Percentiles rank a stretch among this genome's conserved stretches.
phyloP scores from a whole-genome alignment of 2,888 invertebrate genomes.

The Isotomurus palustris region DNA sequence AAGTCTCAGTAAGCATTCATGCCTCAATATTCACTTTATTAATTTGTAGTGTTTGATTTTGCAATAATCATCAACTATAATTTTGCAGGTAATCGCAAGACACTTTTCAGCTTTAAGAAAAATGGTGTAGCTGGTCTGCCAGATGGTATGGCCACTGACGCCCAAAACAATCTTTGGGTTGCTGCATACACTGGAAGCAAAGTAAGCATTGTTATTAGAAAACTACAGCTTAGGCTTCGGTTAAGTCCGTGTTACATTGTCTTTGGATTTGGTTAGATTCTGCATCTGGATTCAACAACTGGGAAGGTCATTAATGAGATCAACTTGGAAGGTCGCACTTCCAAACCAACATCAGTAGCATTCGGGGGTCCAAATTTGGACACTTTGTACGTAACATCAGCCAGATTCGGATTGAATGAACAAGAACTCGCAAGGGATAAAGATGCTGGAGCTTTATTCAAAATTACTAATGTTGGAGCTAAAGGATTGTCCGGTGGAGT shows the following conservation, averaged over 20 bases:
- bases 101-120: conserved; percentile 57
- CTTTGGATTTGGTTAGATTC: conserved; percentile 53
- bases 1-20: conserved; percentile 3
- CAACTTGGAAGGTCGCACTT: conserved; percentile 54
- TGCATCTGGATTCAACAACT: conserved; percentile 58
- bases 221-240: too few relatives aligned
- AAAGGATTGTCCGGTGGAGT: background rate
- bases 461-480: conserved; percentile 5
- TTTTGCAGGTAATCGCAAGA: conserved; percentile 56
- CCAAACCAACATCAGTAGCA: conserved; percentile 62
- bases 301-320: conserved; percentile 58
- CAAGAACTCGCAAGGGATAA: conserved; percentile 4
- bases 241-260: too few relatives aligned
- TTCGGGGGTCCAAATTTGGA: conserved; percentile 64
- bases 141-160: conserved; percentile 75
- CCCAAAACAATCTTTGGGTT: conserved; percentile 69
- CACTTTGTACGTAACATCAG: conserved; percentile 61
- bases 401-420: conserved; percentile 4
- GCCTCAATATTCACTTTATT: too few relatives aligned
- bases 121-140: conserved; percentile 59
- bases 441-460: conserved; percentile 10
- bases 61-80: background rate
- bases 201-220: too few relatives aligned
- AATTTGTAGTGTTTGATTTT: background rate
- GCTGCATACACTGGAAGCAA: conserved; percentile 65